Evolutionary conservation across 30 jellyfish, hydroid and myxozoan genomes (phyloP), one percentile per base, ranked within the genome.

Genomic region (Pseudorhiza aurosa): DNA sequence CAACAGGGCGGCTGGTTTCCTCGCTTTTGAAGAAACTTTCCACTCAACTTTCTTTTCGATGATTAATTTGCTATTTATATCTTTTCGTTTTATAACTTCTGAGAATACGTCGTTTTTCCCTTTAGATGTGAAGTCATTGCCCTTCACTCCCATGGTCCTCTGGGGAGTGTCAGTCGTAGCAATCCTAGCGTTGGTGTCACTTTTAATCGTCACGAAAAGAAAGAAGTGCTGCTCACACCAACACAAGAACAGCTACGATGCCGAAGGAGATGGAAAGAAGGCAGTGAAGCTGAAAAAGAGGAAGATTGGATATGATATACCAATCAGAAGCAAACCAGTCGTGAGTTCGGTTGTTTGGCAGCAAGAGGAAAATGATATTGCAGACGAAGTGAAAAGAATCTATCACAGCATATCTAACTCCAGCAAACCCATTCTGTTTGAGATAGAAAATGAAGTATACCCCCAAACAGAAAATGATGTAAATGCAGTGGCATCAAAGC

Each of bases 361-460:
- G 51, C 98, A 92, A 64, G 96, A 92, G 40, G 83, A 92, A 22
- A 92, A 92, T 59, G 98, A 92, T 25, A 74, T 92, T 25, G 98
- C 98, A 2, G 87, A 92, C 4, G 98, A 92, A 79, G 98, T 92
- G 4, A 84, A 92, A 55, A 77, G 58, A 26, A 45, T 40, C 58
- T 92, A 89, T 35, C 46, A 59, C 43, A 50, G 55, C 51, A 75
- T 85, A 32, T 85, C 96, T 9, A 77, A 65, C 29, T 77, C 71
- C 60, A 87, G 88, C 32, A 58, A 65, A 14, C 93, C 96, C 12
- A 84, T 80, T 36, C 28, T 80, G 42, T 80, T 80, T 57, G 77
- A 40, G 9, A 26, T 42, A 58, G 80, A 67, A 0, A 44, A 31
- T 29, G 91, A 84, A 37, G 36, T 60, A 3, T 39, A 27, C 15